A percentile compares a stretch with the other conserved stretches of the same genome.
Evolutionary conservation across 2,888 invertebrate species (phyloP).

Genomic region (Stenoptilia bipunctidactyla): DNA sequence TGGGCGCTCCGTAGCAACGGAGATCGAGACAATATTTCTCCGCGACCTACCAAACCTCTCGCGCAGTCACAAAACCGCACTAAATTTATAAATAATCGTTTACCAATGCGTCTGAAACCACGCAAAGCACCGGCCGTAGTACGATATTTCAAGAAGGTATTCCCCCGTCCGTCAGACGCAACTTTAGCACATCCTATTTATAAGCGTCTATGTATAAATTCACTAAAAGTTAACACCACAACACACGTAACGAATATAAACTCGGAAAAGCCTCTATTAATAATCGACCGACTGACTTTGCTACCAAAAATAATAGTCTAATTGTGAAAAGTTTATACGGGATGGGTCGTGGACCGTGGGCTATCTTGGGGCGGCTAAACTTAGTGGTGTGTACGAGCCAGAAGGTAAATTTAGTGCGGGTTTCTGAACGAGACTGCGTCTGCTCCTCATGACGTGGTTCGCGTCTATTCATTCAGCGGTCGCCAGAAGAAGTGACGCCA

Average conservation of each 20-base stretch:
- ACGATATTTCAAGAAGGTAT: constrained; percentile 72
- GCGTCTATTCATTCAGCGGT: constrained; percentile 55
- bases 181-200: constrained; percentile 71
- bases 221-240: constrained; percentile 72
- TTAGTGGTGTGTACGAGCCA: constrained; percentile 69
- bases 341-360: constrained; percentile 70
- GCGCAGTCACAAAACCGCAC: constrained; percentile 19
- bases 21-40: constrained; percentile 1
- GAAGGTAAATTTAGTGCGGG: constrained; percentile 69
- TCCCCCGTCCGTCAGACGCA: constrained; percentile 71
- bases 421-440: constrained; percentile 52
- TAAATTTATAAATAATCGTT: constrained; percentile 70
- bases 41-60: constrained; percentile 3
- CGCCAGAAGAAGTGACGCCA: constrained; percentile 37
- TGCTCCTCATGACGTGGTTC: constrained; percentile 59
- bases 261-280: constrained; percentile 73
- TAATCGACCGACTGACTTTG: constrained; percentile 73
- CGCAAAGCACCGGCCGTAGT: constrained; percentile 65
- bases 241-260: constrained; percentile 72
- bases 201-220: constrained; percentile 73
- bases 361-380: constrained; percentile 73
- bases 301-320: constrained; percentile 74
- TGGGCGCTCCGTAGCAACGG: too few species aligned
- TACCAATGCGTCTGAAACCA: constrained; percentile 69
- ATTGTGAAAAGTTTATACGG: constrained; percentile 73